phyloP scores from a whole-genome alignment of 2,797 vertebrate species.

The Sorex maritimensis region DNA sequence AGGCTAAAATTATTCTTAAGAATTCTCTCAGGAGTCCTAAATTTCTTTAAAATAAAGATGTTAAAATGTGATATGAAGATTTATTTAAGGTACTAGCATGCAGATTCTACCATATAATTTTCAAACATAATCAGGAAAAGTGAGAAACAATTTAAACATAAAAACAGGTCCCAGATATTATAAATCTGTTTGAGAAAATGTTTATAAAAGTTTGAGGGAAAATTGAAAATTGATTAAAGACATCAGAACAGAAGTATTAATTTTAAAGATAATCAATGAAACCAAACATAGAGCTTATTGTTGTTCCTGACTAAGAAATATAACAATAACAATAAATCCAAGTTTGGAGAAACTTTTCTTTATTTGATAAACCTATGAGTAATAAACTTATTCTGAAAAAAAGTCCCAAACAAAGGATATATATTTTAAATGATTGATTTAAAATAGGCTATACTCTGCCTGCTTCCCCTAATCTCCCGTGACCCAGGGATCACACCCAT shows the following conservation, averaged over 20 bases:
- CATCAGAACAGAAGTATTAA: not conserved
- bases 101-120: not conserved
- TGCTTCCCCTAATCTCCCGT: too few species aligned
- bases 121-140: not conserved
- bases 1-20: not conserved
- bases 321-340: not conserved
- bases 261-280: not conserved
- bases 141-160: not conserved
- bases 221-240: not conserved
- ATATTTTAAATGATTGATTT: too few species aligned
- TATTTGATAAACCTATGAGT: not conserved
- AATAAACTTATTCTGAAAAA: not conserved
- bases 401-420: not conserved
- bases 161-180: not conserved
- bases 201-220: too few species aligned
- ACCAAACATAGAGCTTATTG: not conserved
- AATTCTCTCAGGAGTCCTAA: slow-evolving; percentile 36
- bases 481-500: too few species aligned
- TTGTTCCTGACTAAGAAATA: not conserved
- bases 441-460: too few species aligned
- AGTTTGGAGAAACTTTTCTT: not conserved
- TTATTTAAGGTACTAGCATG: not conserved
- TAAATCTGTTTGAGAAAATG: slow-evolving; percentile 13
- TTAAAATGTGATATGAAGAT: slow-evolving; percentile 2
- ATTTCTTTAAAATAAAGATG: not conserved